Base-by-base conservation (phyloP, 1,140 invertebrate species). In the Hylaeus anthracinus region DNA sequence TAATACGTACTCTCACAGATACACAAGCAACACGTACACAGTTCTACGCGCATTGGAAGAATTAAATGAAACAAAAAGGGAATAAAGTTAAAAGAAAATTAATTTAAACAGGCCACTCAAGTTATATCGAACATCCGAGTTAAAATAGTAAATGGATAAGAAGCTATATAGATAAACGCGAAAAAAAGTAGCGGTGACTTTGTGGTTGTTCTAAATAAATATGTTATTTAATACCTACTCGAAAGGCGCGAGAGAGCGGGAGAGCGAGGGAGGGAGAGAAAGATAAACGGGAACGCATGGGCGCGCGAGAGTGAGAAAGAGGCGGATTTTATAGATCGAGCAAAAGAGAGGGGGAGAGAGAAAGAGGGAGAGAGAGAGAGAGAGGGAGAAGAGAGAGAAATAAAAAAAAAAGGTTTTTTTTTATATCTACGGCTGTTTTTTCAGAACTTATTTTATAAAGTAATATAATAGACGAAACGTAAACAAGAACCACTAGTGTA, bases 101-200 rank as follows among this genome's bases (percentile, higher is more conserved):
- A 75, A 65, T 79, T 78, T 55, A 61, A 43, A 79, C 63, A 77
- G 85, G 84, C 75, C 80, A 89, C 86, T 26, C 26, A 74, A 65
- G 74, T 86, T 89, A 85, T 90, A 86, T 90, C 81, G 79, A 91
- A 88, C 88, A 86, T 90, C 89, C 75, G 80, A 90, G 26, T 26
- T 26, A 65, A 88, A 88, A 90, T 88, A 89, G 88, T 87, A 84
- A 86, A 89, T 86, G 86, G 5, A 80, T 84, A 90, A 80, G 83
- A 85, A 67, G 81, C 48, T 79, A 83, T 75, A 71, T 81, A 86
- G 82, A 79, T 81, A 76, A n/a, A 63, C 56, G 12, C 66, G 72
- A 74, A 55, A 67, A 79, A 61, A 85, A 45, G 3, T 63, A 39
- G 9, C 48, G 81, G 81, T 86, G 74, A 89, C 76, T 85, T 66